phyloP scores from a whole-genome alignment of 2,797 vertebrate species.

The Melopsittacus undulatus region DNA sequence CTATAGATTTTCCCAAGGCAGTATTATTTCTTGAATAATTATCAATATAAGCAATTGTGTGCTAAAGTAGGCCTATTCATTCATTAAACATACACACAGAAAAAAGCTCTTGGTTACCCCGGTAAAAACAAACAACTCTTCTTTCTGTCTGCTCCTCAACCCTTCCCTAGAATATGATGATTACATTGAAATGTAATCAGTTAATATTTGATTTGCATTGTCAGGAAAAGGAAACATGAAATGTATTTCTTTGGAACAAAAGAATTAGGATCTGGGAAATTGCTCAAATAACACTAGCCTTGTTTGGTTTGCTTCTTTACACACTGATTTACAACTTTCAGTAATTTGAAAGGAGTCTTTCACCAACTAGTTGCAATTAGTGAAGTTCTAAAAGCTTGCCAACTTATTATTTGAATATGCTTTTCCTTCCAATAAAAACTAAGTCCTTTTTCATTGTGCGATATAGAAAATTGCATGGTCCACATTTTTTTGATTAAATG shows the following conservation, averaged over 20 bases:
- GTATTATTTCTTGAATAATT: constrained; percentile 71
- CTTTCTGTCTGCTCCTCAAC: neutral
- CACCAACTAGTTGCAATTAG: neutral
- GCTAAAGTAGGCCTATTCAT: constrained; percentile 52
- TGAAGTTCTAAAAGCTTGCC: neutral
- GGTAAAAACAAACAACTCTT: constrained; percentile 45
- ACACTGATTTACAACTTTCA: neutral
- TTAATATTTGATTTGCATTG: constrained; percentile 34
- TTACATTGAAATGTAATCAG: constrained; percentile 34
- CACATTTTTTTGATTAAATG: neutral
- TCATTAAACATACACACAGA: constrained; percentile 45
- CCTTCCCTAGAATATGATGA: constrained; percentile 23
- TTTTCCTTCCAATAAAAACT: neutral
- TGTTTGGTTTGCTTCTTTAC: neutral
- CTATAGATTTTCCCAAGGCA: constrained; percentile 60
- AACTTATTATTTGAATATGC: neutral
- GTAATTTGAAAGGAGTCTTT: neutral
- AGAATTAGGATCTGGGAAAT: neutral
- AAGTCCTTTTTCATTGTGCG: neutral
- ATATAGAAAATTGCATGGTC: neutral
- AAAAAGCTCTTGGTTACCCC: constrained; percentile 37
- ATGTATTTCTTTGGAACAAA: neutral
- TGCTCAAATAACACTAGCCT: neutral
- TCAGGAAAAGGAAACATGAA: constrained; percentile 23
- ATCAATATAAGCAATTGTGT: constrained; percentile 66